Percentiles rank a stretch among this genome's conserved stretches.
These are phyloP conservation scores for Corythornis leucogaster DNA, from an alignment of 2,797 vertebrate species.

Conservation along the genomic window DNA sequence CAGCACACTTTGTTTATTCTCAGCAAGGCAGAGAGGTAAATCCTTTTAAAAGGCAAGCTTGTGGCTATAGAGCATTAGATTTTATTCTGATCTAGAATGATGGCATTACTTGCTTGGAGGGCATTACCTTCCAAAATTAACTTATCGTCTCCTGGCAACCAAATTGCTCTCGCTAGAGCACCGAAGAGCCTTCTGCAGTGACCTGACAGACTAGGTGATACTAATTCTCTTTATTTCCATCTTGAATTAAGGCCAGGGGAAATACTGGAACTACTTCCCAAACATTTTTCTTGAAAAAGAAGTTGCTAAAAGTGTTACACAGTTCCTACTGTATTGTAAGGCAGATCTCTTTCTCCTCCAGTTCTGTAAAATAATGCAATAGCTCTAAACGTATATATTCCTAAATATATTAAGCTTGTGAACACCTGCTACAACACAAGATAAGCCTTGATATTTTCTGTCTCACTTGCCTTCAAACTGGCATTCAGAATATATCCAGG, in stretches of 20 bases:
- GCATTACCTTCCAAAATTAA: slow-evolving; percentile 64
- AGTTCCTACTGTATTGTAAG: not conserved
- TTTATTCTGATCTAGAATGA: slow-evolving; percentile 7
- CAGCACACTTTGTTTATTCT: not conserved
- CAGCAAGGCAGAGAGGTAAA: not conserved
- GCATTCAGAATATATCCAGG: not conserved
- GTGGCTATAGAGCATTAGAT: not conserved
- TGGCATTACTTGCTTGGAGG: slow-evolving; percentile 33
- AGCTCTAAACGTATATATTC: not conserved
- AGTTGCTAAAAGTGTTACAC: not conserved
- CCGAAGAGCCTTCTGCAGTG: slow-evolving; percentile 3
- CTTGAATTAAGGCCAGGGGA: not conserved
- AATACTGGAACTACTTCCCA: not conserved
- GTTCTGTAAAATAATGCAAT: not conserved
- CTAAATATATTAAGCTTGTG: not conserved
- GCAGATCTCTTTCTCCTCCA: not conserved
- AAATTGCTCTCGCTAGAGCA: slow-evolving; percentile 9
- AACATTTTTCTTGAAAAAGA: not conserved
- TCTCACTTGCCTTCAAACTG: not conserved
- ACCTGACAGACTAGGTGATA: not conserved
- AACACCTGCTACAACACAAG: not conserved
- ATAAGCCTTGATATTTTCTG: not conserved
- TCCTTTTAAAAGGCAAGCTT: slow-evolving; percentile 24
- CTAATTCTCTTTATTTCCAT: slow-evolving; percentile 3
- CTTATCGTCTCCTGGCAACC: slow-evolving; percentile 61